Conservation (phyloP, 2,113 vertebrate genomes). For the Callocephalon fimbriatum region DNA sequence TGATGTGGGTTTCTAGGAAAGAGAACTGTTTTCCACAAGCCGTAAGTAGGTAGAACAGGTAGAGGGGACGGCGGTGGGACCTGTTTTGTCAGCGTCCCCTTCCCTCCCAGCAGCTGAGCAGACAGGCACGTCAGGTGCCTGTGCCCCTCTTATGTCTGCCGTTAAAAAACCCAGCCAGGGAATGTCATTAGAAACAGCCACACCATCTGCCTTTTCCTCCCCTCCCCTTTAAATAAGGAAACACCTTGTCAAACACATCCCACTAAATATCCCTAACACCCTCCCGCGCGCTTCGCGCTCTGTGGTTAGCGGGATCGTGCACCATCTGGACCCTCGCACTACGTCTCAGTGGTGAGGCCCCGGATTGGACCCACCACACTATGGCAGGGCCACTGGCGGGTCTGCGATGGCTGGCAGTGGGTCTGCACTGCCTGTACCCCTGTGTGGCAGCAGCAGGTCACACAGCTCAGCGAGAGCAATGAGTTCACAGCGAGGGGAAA, state of each 20-base stretch:
- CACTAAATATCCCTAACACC: constrained; percentile 65
- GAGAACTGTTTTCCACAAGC: background rate
- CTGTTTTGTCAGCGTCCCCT: background rate
- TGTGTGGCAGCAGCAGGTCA: background rate
- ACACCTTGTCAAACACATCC: constrained; percentile 73
- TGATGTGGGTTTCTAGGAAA: background rate
- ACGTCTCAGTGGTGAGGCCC: accelerated
- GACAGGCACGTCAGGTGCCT: constrained; percentile 53
- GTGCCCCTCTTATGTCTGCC: constrained; percentile 57
- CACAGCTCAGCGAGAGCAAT: background rate
- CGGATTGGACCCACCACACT: accelerated
- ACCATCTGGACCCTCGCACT: constrained; percentile 38
- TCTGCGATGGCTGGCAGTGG: accelerated
- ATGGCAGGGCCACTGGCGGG: background rate
- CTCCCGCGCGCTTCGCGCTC: constrained; percentile 12
- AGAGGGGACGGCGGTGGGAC: accelerated
- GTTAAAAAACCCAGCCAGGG: constrained; percentile 59
- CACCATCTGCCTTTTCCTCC: constrained; percentile 60
- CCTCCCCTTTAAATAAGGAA: constrained; percentile 67
- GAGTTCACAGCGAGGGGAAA: background rate
- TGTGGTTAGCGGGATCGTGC: constrained; percentile 37
- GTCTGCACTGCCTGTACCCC: accelerated
- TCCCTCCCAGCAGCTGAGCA: constrained; percentile 13
- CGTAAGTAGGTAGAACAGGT: background rate
- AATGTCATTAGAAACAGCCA: constrained; percentile 69